Evolutionary conservation across 1,140 invertebrate genomes (phyloP).

Genomic region (Lerema accius): DNA sequence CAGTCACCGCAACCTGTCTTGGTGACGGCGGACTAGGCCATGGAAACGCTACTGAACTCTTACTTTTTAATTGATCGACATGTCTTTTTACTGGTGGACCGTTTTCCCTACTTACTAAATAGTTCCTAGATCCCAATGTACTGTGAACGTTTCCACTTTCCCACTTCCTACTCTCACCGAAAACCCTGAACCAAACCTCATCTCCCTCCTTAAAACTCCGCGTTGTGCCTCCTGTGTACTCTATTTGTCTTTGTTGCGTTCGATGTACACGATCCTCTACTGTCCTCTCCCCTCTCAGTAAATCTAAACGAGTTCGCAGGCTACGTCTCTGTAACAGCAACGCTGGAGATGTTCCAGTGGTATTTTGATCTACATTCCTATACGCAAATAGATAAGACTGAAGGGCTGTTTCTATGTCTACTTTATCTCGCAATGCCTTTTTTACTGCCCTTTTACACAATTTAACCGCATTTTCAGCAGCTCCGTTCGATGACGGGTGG

Average conservation of each 20-base stretch:
- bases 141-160: not conserved
- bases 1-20: too few relatives aligned
- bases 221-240: too few relatives aligned
- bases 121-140: not conserved
- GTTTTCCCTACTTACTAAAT: slow-evolving; percentile 1
- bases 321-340: slow-evolving; percentile 28
- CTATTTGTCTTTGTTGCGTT: too few relatives aligned
- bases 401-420: slow-evolving; percentile 21
- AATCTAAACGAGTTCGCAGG: slow-evolving; percentile 25
- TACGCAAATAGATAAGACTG: slow-evolving; percentile 37
- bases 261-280: too few relatives aligned
- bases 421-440: slow-evolving; percentile 33
- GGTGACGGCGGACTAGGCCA: too few relatives aligned
- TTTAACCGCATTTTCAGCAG: slow-evolving; percentile 37
- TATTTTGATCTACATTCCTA: slow-evolving; percentile 36
- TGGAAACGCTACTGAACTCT: too few relatives aligned
- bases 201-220: not conserved
- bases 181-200: slow-evolving; percentile 6
- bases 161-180: not conserved
- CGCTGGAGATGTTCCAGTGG: slow-evolving; percentile 35
- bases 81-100: too few relatives aligned
- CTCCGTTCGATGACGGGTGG: slow-evolving; percentile 37
- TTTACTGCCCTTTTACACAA: slow-evolving; percentile 35
- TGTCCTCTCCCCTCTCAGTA: not conserved
- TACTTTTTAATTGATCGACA: too few relatives aligned